phyloP scores from a whole-genome alignment of 2,888 invertebrate genomes.

The Epicampocera succincta region DNA sequence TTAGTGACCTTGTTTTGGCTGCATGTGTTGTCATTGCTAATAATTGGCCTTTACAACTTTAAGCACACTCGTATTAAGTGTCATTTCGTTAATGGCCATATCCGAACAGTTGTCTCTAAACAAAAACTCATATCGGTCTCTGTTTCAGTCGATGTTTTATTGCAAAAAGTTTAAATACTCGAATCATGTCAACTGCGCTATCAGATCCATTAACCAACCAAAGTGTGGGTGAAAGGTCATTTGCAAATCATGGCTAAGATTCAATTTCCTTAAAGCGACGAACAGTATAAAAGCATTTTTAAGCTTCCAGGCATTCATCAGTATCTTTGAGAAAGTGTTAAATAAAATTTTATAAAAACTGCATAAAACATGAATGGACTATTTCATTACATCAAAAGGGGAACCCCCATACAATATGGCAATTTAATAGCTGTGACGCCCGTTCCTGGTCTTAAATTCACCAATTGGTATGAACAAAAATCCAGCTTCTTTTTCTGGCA shows the following conservation, averaged over 20 bases:
- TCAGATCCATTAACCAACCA: constrained; percentile 6
- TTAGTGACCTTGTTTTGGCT: constrained; percentile 6
- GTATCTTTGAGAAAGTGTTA: neutral
- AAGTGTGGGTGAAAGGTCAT: constrained; percentile 22
- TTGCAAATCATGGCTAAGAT: neutral
- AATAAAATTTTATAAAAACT: neutral
- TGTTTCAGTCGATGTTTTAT: neutral
- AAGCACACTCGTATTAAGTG: constrained; percentile 38
- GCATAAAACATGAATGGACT: constrained; percentile 28
- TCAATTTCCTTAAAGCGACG: no score
- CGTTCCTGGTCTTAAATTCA: constrained; percentile 45
- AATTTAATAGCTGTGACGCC: constrained; percentile 12
- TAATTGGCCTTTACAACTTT: constrained; percentile 35
- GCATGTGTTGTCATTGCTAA: constrained; percentile 3
- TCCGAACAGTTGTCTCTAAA: constrained; percentile 20
- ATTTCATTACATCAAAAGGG: constrained; percentile 22
- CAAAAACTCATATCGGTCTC: constrained; percentile 17
- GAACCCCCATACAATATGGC: constrained; percentile 36
- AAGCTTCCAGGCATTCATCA: no score
- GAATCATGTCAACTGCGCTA: neutral
- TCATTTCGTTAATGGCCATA: constrained; percentile 55
- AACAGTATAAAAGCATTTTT: no score
- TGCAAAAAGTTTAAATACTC: constrained; percentile 17
- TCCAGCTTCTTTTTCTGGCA: constrained; percentile 28
- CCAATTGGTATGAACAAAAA: constrained; percentile 1